These are phyloP conservation scores for Mellilla xanthometata DNA, from an alignment of 2,888 invertebrate species.

Conservation along the genomic window DNA sequence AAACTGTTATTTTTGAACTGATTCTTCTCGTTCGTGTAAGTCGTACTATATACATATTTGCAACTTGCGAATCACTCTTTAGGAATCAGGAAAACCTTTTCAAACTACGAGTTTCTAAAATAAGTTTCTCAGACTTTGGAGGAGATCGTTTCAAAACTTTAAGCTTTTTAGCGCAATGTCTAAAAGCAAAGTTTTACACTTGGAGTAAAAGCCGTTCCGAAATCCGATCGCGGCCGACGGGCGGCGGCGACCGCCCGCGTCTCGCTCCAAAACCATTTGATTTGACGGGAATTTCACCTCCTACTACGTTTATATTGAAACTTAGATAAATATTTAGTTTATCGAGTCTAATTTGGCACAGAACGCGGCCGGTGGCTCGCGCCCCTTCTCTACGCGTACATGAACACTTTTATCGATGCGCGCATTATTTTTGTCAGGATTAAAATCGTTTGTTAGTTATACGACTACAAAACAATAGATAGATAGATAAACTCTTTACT, in stretches of 20 bases:
- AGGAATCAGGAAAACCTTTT: no score
- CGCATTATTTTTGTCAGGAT: conserved; percentile 13
- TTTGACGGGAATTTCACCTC: conserved; percentile 79
- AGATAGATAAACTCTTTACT: no score
- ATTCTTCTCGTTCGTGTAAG: no score
- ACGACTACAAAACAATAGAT: no score
- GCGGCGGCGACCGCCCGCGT: conserved; percentile 59
- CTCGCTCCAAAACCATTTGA: conserved; percentile 73
- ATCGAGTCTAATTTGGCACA: conserved; percentile 80
- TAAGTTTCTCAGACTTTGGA: no score
- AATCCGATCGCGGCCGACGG: conserved; percentile 47
- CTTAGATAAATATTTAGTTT: conserved; percentile 80
- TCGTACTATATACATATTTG: no score
- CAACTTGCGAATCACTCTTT: no score
- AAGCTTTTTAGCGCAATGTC: no score
- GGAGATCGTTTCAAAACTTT: no score
- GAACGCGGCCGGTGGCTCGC: conserved; percentile 51
- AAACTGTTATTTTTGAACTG: no score
- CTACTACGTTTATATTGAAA: conserved; percentile 80
- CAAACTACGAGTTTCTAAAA: no score
- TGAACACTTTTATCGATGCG: conserved; percentile 12
- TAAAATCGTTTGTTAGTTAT: no score
- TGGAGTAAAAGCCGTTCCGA: conserved; percentile 46
- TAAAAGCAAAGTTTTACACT: conserved; percentile 27
- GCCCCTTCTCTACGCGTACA: conserved; percentile 42